Percentiles rank a stretch among this genome's conserved stretches.
Evolutionary conservation across 2,113 vertebrate genomes (phyloP).

Genomic region (Tragelaphus buxtoni): DNA sequence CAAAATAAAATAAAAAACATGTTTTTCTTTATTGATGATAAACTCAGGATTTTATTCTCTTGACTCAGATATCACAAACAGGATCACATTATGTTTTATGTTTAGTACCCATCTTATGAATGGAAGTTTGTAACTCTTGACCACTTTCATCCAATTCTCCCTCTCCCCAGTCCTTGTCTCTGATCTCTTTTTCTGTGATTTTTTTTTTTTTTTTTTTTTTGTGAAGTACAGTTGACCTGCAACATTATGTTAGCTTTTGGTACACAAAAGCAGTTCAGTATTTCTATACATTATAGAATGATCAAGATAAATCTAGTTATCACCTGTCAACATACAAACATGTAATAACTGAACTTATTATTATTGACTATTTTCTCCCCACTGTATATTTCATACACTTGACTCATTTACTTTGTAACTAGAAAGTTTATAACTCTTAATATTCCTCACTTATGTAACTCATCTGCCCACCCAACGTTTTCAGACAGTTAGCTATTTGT

Average conservation of each 20-base stretch:
- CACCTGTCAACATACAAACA: background rate
- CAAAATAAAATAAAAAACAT: background rate
- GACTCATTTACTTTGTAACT: background rate
- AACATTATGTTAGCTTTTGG: background rate
- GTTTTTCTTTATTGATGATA: background rate
- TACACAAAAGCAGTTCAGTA: background rate
- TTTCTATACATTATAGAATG: background rate
- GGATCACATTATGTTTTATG: background rate
- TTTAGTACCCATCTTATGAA: background rate
- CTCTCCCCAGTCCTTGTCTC: background rate
- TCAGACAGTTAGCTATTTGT: background rate
- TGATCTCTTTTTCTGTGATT: background rate
- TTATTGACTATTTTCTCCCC: background rate
- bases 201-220: background rate
- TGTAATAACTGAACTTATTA: background rate
- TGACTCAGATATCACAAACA: background rate
- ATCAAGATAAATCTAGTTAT: background rate
- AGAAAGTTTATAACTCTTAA: background rate
- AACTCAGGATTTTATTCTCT: background rate
- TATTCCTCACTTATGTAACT: background rate
- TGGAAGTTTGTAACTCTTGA: background rate
- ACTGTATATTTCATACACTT: background rate
- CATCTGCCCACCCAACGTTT: background rate
- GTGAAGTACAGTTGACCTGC: background rate
- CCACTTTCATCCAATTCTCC: background rate